phyloP scores from a whole-genome alignment of 92 coral and sea anemone species.

The Micromussa lordhowensis region DNA sequence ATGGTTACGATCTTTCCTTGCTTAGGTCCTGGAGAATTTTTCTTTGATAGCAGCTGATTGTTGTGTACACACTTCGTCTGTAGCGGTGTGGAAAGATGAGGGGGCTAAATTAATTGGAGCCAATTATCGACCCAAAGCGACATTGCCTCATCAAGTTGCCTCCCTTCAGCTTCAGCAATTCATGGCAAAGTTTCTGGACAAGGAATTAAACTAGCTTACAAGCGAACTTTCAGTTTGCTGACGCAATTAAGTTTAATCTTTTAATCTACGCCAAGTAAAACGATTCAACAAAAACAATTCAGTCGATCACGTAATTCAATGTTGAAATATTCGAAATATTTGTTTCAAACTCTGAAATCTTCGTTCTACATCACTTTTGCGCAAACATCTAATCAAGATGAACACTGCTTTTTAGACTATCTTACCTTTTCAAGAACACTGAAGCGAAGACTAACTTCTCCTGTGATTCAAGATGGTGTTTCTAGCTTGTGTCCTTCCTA shows the following conservation, averaged over 20 bases:
- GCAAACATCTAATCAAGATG: not conserved
- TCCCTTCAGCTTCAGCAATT: not conserved
- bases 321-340: constrained; percentile 16
- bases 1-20: too few relatives aligned
- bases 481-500: not conserved
- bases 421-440: not conserved
- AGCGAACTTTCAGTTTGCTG: not conserved
- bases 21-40: not conserved
- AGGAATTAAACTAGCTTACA: not conserved
- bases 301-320: not conserved
- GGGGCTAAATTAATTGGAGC: not conserved
- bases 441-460: not conserved
- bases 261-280: constrained; percentile 2
- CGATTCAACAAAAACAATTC: not conserved
- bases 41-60: not conserved
- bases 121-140: not conserved
- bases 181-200: too few relatives aligned
- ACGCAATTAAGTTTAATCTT: not conserved
- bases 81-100: not conserved
- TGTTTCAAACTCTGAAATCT: not conserved
- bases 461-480: not conserved
- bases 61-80: not conserved
- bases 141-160: not conserved
- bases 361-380: not conserved
- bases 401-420: not conserved